phyloP scores from a whole-genome alignment of 2,888 invertebrate genomes.

The Lochmaea capreae region DNA sequence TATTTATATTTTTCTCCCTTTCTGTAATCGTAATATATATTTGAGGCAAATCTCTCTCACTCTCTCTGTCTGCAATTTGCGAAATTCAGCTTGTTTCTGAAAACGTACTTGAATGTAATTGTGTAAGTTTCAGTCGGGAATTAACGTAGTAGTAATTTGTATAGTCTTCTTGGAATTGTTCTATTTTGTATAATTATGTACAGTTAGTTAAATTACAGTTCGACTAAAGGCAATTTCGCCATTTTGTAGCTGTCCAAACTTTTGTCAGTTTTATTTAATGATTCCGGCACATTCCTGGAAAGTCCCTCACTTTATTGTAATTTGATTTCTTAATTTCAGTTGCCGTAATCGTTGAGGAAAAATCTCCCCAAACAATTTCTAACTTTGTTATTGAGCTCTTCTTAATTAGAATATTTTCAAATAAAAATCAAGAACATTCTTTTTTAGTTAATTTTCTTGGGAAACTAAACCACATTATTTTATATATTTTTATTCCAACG shows the following conservation, averaged over 20 bases:
- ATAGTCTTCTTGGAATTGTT: slow-evolving; percentile 51
- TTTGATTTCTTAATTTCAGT: slow-evolving; percentile 39
- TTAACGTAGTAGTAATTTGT: slow-evolving; percentile 53
- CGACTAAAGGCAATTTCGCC: slow-evolving; percentile 49
- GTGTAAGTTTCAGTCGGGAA: slow-evolving; percentile 52
- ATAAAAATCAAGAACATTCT: slow-evolving; percentile 13
- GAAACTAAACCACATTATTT: too few species aligned
- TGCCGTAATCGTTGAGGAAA: slow-evolving; percentile 28
- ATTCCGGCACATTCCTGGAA: slow-evolving; percentile 31
- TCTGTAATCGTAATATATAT: slow-evolving; percentile 35
- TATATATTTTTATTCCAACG: too few species aligned
- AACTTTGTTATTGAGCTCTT: slow-evolving; percentile 30
- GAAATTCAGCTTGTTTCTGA: slow-evolving; percentile 41
- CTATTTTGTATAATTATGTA: slow-evolving; percentile 54
- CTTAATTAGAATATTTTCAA: slow-evolving; percentile 27
- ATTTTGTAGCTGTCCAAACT: slow-evolving; percentile 50
- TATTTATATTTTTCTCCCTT: slow-evolving; percentile 38
- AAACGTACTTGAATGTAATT: slow-evolving; percentile 51
- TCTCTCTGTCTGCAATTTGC: slow-evolving; percentile 35
- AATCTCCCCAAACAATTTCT: slow-evolving; percentile 27
- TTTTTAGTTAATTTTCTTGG: too few species aligned
- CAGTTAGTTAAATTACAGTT: slow-evolving; percentile 53
- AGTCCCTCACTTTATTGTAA: slow-evolving; percentile 38
- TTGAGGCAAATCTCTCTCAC: slow-evolving; percentile 28
- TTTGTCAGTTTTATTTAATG: slow-evolving; percentile 47